Evolutionary conservation across 2,888 invertebrate genomes (phyloP).

Genomic region (Andrena hattorfiana): DNA sequence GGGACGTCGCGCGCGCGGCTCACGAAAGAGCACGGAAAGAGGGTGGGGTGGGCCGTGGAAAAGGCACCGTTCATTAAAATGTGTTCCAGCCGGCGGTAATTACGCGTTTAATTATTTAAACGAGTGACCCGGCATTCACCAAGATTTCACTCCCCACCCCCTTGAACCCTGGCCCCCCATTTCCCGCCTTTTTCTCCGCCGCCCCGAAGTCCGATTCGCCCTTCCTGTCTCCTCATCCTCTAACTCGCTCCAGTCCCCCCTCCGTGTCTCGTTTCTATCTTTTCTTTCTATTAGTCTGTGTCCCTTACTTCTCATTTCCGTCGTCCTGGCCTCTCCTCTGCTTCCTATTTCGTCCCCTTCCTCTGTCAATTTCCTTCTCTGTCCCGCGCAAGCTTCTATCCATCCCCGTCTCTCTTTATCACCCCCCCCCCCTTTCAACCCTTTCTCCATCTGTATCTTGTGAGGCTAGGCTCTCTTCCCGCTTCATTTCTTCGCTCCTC

Average conservation of each 20-base stretch:
- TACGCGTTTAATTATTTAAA: constrained; percentile 83
- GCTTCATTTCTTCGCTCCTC: constrained; percentile 15
- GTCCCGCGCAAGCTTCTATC: neutral
- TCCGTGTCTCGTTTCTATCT: neutral
- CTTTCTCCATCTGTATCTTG: neutral
- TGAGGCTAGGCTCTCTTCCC: constrained; percentile 1
- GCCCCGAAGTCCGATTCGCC: constrained; percentile 19
- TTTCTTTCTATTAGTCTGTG: neutral
- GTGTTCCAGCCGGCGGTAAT: constrained; percentile 78
- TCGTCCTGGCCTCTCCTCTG: neutral
- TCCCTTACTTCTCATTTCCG: constrained; percentile 3
- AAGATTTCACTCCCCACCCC: constrained; percentile 67
- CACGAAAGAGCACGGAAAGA: neutral
- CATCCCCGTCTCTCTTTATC: neutral
- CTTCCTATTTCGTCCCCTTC: neutral
- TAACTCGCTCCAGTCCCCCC: neutral
- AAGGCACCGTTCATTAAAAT: constrained; percentile 80
- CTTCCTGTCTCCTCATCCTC: neutral
- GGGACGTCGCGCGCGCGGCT: neutral
- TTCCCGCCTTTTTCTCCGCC: neutral
- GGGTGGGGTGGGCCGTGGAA: constrained; percentile 19
- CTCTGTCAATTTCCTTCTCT: neutral
- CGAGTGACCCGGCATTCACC: constrained; percentile 80
- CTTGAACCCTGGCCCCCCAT: neutral
- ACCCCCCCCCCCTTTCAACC: neutral